Conservation (phyloP, 37 sponge, comb jelly and placozoan genomes). For the Aphrocallistes beatrix region DNA sequence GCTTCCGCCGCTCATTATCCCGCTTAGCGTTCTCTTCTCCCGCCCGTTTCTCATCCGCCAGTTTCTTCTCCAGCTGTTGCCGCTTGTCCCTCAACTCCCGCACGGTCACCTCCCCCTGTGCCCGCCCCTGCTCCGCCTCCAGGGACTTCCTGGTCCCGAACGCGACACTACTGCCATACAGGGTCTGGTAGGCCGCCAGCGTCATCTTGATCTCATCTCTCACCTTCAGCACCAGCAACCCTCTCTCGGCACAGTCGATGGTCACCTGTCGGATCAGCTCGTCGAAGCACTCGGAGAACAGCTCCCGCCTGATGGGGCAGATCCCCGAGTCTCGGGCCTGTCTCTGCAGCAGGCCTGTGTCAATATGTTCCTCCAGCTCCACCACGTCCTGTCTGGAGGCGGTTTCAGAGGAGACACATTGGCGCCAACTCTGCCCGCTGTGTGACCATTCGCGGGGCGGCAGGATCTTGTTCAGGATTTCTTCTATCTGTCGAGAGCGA, state of each 20-base stretch:
- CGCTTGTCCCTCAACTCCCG: constrained; percentile 56
- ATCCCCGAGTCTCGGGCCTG: constrained; percentile 98
- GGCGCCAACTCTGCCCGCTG: constrained; percentile 84
- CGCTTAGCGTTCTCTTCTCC: constrained; percentile 41
- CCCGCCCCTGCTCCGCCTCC: constrained; percentile 94
- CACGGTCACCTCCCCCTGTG: constrained; percentile 68
- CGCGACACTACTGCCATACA: constrained; percentile 95
- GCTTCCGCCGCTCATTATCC: constrained; percentile 74
- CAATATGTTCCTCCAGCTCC: constrained; percentile 79
- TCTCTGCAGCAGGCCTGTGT: constrained; percentile 80
- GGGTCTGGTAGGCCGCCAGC: constrained; percentile 95
- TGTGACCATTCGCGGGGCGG: constrained; percentile 97
- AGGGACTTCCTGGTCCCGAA: constrained; percentile 96
- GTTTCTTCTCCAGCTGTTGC: constrained; percentile 57
- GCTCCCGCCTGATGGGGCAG: constrained; percentile 92
- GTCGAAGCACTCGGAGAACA: constrained; percentile 98
- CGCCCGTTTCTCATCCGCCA: constrained; percentile 48
- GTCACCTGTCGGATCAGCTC: constrained; percentile 94
- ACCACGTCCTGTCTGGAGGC: constrained; percentile 90
- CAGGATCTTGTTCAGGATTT: constrained; percentile 83
- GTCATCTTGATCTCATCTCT: constrained; percentile 98
- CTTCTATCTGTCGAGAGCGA: constrained; percentile 61
- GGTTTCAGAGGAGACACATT: constrained; percentile 89
- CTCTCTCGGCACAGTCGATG: constrained; percentile 92
- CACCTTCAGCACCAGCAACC: constrained; percentile 79